Percentiles rank a stretch among this genome's conserved stretches.
These are phyloP conservation scores for Sycon ciliatum DNA, from an alignment of 37 sponge, comb jelly and placozoan genomes.

Conservation along the genomic window DNA sequence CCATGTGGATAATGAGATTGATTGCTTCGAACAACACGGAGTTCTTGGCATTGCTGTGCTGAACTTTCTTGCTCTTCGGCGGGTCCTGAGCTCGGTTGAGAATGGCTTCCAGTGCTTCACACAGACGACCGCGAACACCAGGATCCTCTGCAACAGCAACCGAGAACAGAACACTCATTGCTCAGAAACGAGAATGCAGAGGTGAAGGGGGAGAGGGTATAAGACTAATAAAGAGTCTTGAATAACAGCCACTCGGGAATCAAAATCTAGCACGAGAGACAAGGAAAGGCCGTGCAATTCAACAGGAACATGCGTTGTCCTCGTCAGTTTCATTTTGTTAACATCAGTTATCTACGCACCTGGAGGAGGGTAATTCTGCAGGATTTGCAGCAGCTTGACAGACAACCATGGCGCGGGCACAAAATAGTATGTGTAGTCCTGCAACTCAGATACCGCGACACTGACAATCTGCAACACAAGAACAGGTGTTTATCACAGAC, in stretches of 20 bases:
- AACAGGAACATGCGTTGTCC: too few species aligned
- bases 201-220: too few species aligned
- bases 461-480: slow-evolving; percentile 63
- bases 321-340: too few species aligned
- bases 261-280: too few species aligned
- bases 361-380: slow-evolving; percentile 71
- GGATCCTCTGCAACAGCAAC: slow-evolving; percentile 70
- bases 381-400: slow-evolving; percentile 70
- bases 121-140: slow-evolving; percentile 45
- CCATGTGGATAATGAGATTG: slow-evolving; percentile 84
- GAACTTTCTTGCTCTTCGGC: slow-evolving; percentile 81
- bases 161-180: too few species aligned
- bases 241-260: too few species aligned
- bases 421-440: slow-evolving; percentile 95
- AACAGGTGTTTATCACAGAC: not conserved
- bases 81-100: slow-evolving; percentile 79
- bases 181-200: too few species aligned
- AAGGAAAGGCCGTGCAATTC: too few species aligned
- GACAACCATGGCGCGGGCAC: slow-evolving; percentile 89
- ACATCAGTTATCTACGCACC: slow-evolving; percentile 21
- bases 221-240: too few species aligned
- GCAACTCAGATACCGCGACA: slow-evolving; percentile 44
- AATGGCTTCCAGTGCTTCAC: slow-evolving; percentile 73
- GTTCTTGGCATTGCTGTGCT: slow-evolving; percentile 89
- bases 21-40: slow-evolving; percentile 90